These are phyloP conservation scores for Crotalus horridus DNA, from an alignment of 2,113 vertebrate genomes.

Conservation along the genomic window DNA sequence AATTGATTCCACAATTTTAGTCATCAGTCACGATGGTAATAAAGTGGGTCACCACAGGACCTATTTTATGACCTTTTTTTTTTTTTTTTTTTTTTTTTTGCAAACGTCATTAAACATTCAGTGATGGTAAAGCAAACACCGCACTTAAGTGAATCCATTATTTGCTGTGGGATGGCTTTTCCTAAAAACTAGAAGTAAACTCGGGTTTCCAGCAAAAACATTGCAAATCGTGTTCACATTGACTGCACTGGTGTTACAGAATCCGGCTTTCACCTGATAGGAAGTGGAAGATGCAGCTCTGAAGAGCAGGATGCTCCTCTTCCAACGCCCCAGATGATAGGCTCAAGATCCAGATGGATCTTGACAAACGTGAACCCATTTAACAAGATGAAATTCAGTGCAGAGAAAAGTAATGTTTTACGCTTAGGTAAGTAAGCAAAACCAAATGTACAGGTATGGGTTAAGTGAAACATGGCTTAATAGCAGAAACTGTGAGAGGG, in stretches of 20 bases:
- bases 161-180: neutral
- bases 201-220: neutral
- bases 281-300: conserved; percentile 55
- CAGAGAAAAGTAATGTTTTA: neutral
- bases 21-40: neutral
- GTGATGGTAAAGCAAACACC: neutral
- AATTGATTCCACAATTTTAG: neutral
- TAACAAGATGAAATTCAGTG: neutral
- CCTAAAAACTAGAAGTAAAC: neutral
- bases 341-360: neutral
- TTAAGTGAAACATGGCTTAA: neutral
- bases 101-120: neutral
- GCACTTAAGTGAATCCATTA: neutral
- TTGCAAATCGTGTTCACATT: neutral
- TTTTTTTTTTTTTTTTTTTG: neutral
- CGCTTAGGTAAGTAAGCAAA: neutral
- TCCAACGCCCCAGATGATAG: neutral
- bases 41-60: neutral
- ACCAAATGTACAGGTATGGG: neutral
- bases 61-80: neutral
- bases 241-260: conserved; percentile 34
- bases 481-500: neutral
- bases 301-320: conserved; percentile 37
- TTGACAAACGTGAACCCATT: neutral
- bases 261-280: conserved; percentile 62